Percentiles rank a stretch among this genome's conserved stretches.
Conservation (phyloP, 2,888 invertebrate species). For the Drosophila falleni region DNA sequence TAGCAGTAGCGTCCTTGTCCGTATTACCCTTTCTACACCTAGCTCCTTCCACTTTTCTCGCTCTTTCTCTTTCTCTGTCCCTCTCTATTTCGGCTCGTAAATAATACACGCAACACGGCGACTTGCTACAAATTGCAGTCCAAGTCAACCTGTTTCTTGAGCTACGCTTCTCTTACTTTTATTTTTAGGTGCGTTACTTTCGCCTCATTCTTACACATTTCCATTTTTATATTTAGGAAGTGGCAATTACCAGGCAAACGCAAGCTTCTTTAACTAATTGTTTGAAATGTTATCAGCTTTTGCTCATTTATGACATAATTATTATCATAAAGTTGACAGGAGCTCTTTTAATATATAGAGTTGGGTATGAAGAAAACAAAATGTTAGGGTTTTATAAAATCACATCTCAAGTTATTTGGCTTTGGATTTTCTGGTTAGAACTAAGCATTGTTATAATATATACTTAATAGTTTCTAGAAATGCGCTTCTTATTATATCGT, state of each 20-base stretch:
- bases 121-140: slow-evolving; percentile 76
- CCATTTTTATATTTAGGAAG: slow-evolving; percentile 65
- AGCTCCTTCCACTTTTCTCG: neutral
- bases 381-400: no score
- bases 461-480: no score
- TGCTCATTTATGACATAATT: neutral
- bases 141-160: slow-evolving; percentile 62
- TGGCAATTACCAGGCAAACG: slow-evolving; percentile 67
- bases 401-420: no score
- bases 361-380: neutral
- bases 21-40: slow-evolving; percentile 31
- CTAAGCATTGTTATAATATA: no score
- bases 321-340: neutral
- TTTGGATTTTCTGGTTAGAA: no score
- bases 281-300: slow-evolving; percentile 14
- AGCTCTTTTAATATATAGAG: neutral
- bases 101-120: slow-evolving; percentile 76
- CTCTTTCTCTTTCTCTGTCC: neutral
- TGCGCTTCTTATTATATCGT: no score
- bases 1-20: slow-evolving; percentile 57
- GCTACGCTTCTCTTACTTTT: slow-evolving; percentile 6
- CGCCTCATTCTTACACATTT: slow-evolving; percentile 27
- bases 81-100: slow-evolving; percentile 54
- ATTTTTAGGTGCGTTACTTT: slow-evolving; percentile 32
- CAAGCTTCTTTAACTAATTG: slow-evolving; percentile 39